These are phyloP conservation scores for Sebastes cheni DNA, from an alignment of 2,797 vertebrate species.

Conservation along the genomic window DNA sequence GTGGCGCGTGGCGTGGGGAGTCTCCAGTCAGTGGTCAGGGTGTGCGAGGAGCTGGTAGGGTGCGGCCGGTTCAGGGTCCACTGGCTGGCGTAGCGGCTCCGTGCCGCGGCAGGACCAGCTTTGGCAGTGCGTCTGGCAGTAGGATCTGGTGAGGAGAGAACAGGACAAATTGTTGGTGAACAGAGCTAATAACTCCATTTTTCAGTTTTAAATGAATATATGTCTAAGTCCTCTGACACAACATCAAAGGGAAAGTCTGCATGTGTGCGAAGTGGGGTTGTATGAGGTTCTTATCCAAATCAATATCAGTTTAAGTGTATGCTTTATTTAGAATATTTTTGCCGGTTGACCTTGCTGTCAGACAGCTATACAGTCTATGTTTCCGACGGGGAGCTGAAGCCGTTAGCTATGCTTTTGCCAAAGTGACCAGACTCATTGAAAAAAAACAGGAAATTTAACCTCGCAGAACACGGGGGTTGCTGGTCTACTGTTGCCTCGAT, in stretches of 20 bases:
- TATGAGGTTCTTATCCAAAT: no score
- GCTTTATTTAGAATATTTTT: no score
- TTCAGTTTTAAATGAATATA: not conserved
- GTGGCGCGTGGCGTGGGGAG: constrained; percentile 93
- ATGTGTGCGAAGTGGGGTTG: no score
- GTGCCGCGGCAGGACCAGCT: constrained; percentile 90
- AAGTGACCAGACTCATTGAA: no score
- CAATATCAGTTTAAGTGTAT: no score
- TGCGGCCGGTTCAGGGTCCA: constrained; percentile 99
- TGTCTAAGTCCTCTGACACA: not conserved
- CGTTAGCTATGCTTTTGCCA: rapidly evolving
- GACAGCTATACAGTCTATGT: no score
- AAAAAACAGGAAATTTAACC: no score
- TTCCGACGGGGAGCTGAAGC: no score
- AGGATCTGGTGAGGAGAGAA: constrained; percentile 84
- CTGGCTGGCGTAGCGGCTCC: constrained; percentile 97
- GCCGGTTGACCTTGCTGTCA: no score
- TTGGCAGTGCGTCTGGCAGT: constrained; percentile 97
- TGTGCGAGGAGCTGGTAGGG: constrained; percentile 96
- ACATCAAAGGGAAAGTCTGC: not conserved
- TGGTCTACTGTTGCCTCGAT: no score
- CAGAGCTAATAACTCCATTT: not conserved
- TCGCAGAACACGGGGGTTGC: no score
- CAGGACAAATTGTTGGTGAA: not conserved
- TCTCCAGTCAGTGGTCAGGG: constrained; percentile 97